Evolutionary conservation across 2,888 invertebrate genomes (phyloP).

Genomic region (Eupithecia subfuscata): DNA sequence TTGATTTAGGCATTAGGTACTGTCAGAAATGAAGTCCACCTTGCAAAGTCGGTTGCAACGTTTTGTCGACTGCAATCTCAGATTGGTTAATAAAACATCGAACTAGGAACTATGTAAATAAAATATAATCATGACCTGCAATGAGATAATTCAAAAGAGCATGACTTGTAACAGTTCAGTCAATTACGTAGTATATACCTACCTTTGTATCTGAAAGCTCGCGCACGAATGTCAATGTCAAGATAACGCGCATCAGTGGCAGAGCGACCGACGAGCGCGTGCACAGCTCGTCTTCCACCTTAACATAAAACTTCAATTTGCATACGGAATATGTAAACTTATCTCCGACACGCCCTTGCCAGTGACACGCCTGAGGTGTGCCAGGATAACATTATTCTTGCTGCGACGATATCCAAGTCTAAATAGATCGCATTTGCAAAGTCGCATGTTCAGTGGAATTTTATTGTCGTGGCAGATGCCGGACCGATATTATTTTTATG

Average conservation of each 20-base stretch:
- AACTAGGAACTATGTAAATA: constrained; percentile 4
- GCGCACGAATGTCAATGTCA: constrained; percentile 53
- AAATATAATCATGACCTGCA: neutral
- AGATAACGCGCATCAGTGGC: constrained; percentile 60
- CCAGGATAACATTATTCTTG: constrained; percentile 81
- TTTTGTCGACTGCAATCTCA: constrained; percentile 5
- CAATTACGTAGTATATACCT: constrained; percentile 47
- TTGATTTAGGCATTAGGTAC: constrained; percentile 35
- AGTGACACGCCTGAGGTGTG: constrained; percentile 79
- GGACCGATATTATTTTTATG: constrained; percentile 53
- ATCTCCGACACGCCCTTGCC: constrained; percentile 80
- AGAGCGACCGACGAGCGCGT: constrained; percentile 54
- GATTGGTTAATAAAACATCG: neutral
- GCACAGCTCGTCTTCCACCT: constrained; percentile 56
- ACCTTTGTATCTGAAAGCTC: constrained; percentile 43
- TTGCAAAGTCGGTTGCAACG: neutral
- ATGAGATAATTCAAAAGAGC: constrained; percentile 1
- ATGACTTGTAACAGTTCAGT: constrained; percentile 24
- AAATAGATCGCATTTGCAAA: constrained; percentile 79
- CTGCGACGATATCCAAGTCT: constrained; percentile 76
- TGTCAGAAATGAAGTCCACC: constrained; percentile 18
- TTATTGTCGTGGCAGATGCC: constrained; percentile 59
- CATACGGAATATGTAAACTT: constrained; percentile 83
- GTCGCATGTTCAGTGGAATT: constrained; percentile 62
- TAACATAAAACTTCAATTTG: constrained; percentile 83